Evolutionary conservation across 2,113 vertebrate species (phyloP).

Genomic region (Pteropus alecto): DNA sequence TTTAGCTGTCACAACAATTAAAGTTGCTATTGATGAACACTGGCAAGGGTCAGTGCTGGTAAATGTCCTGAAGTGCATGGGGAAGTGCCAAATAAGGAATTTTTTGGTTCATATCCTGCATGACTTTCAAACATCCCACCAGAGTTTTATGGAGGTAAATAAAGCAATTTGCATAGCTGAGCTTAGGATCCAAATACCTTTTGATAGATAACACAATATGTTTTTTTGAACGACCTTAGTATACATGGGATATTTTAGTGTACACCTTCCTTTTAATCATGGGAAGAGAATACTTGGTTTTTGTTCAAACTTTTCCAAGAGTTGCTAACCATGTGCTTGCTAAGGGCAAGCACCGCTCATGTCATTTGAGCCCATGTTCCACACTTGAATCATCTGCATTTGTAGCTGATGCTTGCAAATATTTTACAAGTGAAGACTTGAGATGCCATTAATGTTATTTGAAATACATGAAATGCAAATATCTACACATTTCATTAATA

Average conservation of each 20-base stretch:
- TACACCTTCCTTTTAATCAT: neutral
- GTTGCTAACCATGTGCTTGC: neutral
- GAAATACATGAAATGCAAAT: neutral
- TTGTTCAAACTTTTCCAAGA: neutral
- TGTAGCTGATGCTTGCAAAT: neutral
- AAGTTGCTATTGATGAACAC: neutral
- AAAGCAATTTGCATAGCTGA: neutral
- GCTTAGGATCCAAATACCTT: neutral
- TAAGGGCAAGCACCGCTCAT: neutral
- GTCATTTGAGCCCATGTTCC: neutral
- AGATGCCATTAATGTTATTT: neutral
- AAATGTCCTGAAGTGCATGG: neutral
- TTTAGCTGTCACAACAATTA: neutral
- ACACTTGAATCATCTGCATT: neutral
- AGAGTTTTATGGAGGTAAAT: neutral
- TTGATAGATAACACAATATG: neutral
- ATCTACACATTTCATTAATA: neutral
- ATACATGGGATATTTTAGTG: neutral
- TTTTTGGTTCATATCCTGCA: neutral
- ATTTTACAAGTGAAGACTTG: neutral
- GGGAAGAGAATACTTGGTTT: neutral
- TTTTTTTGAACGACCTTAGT: neutral
- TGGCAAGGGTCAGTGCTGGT: neutral
- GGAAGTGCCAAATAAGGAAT: neutral
- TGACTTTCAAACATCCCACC: neutral